Evolutionary conservation across 2,888 invertebrate genomes (phyloP).

Genomic region (Steinernema carpocapsae): DNA sequence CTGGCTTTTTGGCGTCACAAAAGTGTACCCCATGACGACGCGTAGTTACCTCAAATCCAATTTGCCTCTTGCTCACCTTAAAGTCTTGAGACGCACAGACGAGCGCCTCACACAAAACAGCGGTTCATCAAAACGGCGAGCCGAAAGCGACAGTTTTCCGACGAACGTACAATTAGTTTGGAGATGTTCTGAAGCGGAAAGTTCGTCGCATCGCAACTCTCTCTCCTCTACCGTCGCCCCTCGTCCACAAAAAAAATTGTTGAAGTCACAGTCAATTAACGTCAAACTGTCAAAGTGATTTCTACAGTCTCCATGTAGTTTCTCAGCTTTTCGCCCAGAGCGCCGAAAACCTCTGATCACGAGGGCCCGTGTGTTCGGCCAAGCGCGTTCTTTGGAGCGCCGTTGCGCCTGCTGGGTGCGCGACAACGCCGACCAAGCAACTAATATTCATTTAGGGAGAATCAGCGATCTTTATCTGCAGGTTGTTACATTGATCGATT

Average conservation of each 20-base stretch:
- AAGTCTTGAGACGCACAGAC: neutral
- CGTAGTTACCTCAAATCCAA: neutral
- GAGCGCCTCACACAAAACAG: neutral
- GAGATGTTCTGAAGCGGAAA: constrained; percentile 29
- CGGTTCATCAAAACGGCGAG: neutral
- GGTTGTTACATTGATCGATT: constrained; percentile 35
- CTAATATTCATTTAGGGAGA: constrained; percentile 25
- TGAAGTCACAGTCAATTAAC: constrained; percentile 28
- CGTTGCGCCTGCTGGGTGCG: neutral
- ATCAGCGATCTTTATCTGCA: constrained; percentile 28
- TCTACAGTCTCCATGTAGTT: constrained; percentile 2
- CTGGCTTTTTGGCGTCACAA: constrained; percentile 22
- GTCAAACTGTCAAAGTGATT: neutral
- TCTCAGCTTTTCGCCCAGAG: neutral
- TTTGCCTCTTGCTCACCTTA: neutral
- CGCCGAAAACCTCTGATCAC: neutral
- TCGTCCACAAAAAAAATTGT: constrained; percentile 10
- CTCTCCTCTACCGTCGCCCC: neutral
- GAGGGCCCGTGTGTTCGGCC: too few relatives aligned
- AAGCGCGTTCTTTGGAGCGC: too few relatives aligned
- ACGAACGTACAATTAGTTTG: neutral
- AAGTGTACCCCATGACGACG: constrained; percentile 20
- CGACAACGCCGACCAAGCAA: neutral
- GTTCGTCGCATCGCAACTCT: constrained; percentile 27
- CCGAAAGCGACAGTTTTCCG: neutral